Evolutionary conservation across 2,888 invertebrate species (phyloP).

Genomic region (Caenorhabditis auriculariae): DNA sequence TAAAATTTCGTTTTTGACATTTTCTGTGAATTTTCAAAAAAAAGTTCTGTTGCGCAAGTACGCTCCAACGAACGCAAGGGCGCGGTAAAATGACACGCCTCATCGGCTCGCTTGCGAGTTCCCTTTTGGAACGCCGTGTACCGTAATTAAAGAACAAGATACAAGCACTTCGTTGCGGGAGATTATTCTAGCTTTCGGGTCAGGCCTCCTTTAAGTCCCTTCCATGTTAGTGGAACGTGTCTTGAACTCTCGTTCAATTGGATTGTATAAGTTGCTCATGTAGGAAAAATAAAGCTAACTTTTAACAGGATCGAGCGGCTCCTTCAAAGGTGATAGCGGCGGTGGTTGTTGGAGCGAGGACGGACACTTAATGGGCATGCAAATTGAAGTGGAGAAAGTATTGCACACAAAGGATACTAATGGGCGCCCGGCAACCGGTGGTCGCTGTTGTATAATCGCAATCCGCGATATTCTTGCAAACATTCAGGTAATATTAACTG

Average conservation of each 20-base stretch:
- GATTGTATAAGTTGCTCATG: constrained; percentile 4
- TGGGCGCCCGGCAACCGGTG: constrained; percentile 14
- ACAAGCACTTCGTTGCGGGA: no score
- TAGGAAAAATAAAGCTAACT: constrained; percentile 2
- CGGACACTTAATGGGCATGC: constrained; percentile 22
- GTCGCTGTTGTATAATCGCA: constrained; percentile 18
- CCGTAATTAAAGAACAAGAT: no score
- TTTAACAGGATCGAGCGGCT: constrained; percentile 19
- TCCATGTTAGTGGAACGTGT: background rate
- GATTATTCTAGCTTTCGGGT: no score
- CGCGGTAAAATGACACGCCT: no score
- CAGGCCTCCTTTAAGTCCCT: no score
- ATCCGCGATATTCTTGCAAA: constrained; percentile 8
- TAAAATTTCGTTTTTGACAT: no score
- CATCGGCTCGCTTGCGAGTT: no score
- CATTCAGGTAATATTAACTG: constrained; percentile 25
- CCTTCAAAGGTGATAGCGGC: constrained; percentile 27
- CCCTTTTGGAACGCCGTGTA: no score
- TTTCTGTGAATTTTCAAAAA: no score
- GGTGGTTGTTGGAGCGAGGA: constrained; percentile 24
- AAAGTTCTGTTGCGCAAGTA: no score
- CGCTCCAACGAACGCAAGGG: no score
- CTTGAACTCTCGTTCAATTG: background rate
- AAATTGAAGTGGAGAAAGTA: constrained; percentile 17
- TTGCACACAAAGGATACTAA: constrained; percentile 10